Percentiles rank a stretch among this genome's conserved stretches.
These are phyloP conservation scores for Octodonta nipae DNA, from an alignment of 2,888 invertebrate genomes.

Conservation along the genomic window DNA sequence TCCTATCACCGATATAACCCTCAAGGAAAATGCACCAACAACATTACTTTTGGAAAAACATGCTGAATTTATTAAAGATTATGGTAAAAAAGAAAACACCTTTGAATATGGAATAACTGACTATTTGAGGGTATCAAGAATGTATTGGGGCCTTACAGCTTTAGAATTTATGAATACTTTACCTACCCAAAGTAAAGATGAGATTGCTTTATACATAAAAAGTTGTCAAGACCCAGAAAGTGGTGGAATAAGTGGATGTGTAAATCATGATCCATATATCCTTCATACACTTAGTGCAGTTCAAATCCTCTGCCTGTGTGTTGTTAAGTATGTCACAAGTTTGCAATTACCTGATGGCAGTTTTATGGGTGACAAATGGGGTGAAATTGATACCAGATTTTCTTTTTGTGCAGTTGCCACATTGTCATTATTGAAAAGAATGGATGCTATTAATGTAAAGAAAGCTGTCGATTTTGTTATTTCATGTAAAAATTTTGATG, in stretches of 20 bases:
- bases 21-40: constrained; percentile 45
- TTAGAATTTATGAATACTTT: constrained; percentile 52
- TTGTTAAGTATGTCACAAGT: constrained; percentile 65
- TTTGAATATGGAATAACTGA: constrained; percentile 92
- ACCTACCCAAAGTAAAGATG: constrained; percentile 40
- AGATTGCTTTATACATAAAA: constrained; percentile 56
- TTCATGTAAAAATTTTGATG: constrained; percentile 94
- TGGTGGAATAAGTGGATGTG: constrained; percentile 81
- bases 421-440: constrained; percentile 57
- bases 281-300: constrained; percentile 91
- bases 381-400: constrained; percentile 93
- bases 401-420: constrained; percentile 90
- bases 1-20: constrained; percentile 49
- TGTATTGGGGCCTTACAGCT: constrained; percentile 96
- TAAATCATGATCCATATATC: constrained; percentile 89
- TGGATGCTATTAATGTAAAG: constrained; percentile 70
- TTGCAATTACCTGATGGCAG: constrained; percentile 89
- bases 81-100: constrained; percentile 79
- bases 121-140: constrained; percentile 90
- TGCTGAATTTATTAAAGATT: constrained; percentile 73
- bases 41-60: constrained; percentile 65
- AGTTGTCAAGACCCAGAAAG: constrained; percentile 71
- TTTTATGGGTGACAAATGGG: constrained; percentile 94
- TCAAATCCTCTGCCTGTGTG: constrained; percentile 65
- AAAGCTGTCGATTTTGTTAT: constrained; percentile 81